Evolutionary conservation across 2,113 vertebrate species (phyloP).

Genomic region (Dasypus novemcinctus): DNA sequence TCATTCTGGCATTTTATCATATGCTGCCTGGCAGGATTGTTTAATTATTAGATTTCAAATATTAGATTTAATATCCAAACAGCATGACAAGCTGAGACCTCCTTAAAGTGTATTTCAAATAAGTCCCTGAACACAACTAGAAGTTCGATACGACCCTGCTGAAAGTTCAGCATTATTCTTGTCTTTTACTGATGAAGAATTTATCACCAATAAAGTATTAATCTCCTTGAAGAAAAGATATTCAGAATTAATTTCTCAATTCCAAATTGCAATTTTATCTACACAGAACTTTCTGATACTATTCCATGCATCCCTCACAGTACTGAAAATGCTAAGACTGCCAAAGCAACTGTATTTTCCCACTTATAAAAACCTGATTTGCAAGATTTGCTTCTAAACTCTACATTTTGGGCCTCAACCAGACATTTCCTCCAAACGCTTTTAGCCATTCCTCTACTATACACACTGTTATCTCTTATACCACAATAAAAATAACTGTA

Average conservation of each 20-base stretch:
- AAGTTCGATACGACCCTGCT: neutral
- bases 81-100: neutral
- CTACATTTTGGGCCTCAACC: neutral
- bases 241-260: neutral
- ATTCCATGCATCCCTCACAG: neutral
- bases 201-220: conserved; percentile 8
- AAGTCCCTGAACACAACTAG: neutral
- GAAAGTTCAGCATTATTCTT: neutral
- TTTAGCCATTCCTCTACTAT: neutral
- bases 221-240: conserved; percentile 23
- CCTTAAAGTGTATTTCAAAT: neutral
- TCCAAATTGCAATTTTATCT: neutral
- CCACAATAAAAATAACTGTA: neutral
- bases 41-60: neutral
- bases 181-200: neutral
- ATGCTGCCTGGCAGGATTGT: neutral
- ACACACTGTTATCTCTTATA: neutral
- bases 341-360: neutral
- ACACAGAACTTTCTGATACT: neutral
- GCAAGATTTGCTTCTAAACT: neutral
- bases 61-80: neutral
- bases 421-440: neutral
- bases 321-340: neutral
- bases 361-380: conserved; percentile 9
- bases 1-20: neutral